A percentile compares a stretch with the other conserved stretches of the same genome.
These are phyloP conservation scores for Malaclemys terrapin DNA, from an alignment of 2,113 vertebrate species.

Conservation along the genomic window DNA sequence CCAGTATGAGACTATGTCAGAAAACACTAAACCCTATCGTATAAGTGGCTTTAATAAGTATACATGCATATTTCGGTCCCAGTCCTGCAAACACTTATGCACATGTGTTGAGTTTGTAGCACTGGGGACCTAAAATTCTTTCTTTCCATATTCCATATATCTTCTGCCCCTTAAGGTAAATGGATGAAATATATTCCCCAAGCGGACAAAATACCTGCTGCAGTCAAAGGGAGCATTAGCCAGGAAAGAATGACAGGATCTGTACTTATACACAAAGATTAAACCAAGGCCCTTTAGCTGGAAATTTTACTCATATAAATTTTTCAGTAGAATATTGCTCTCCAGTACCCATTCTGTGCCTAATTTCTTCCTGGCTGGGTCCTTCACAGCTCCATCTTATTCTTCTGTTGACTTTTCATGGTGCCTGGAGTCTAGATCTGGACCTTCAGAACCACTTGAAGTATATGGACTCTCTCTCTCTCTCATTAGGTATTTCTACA, in stretches of 20 bases:
- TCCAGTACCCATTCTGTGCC: background rate
- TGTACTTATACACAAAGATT: background rate
- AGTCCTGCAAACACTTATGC: rapidly evolving
- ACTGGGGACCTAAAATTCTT: background rate
- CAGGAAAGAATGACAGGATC: background rate
- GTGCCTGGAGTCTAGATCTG: background rate
- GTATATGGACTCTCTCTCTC: background rate
- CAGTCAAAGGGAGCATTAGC: background rate
- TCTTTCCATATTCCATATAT: constrained; percentile 2
- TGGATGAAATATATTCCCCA: background rate
- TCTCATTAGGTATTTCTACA: background rate
- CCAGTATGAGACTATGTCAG: background rate
- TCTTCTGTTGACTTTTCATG: background rate
- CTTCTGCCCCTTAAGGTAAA: constrained; percentile 7
- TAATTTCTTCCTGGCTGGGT: background rate
- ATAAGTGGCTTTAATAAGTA: background rate
- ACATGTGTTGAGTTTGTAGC: constrained; percentile 44
- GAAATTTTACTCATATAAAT: background rate
- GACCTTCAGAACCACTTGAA: background rate
- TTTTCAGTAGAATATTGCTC: background rate
- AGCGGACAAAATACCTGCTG: background rate
- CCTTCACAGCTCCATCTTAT: background rate
- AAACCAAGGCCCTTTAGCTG: background rate
- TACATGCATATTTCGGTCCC: background rate
- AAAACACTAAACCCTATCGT: background rate